Evolutionary conservation across 2,113 vertebrate genomes (phyloP).

Genomic region (Lamprotornis superbus): DNA sequence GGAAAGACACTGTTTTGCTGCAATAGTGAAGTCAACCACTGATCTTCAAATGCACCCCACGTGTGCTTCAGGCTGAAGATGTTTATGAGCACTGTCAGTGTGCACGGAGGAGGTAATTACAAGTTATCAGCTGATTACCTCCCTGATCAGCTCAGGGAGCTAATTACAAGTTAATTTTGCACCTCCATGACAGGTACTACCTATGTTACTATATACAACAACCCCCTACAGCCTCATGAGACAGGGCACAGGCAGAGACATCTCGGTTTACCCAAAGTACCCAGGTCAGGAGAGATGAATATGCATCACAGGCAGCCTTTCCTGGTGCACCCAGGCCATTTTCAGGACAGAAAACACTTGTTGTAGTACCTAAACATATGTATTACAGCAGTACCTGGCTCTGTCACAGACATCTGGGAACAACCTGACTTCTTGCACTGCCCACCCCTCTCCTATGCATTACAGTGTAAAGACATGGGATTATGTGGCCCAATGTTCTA

Average conservation of each 20-base stretch:
- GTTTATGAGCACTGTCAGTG: rapidly evolving
- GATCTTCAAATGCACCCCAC: too few species aligned
- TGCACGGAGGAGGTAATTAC: rapidly evolving
- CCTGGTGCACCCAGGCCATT: background rate
- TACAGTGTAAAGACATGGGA: background rate
- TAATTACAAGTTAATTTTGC: background rate
- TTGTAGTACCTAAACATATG: background rate
- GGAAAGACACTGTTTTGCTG: background rate
- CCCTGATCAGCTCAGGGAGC: background rate
- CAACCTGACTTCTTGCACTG: background rate
- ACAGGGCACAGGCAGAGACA: background rate
- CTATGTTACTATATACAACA: background rate
- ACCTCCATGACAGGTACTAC: rapidly evolving
- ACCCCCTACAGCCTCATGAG: background rate
- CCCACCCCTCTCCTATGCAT: background rate
- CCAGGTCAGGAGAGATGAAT: background rate
- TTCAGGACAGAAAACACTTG: conserved; percentile 16
- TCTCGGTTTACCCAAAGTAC: background rate
- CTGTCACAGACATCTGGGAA: conserved; percentile 1
- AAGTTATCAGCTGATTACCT: too few species aligned
- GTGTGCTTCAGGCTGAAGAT: rapidly evolving
- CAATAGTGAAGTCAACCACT: rapidly evolving
- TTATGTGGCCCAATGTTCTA: background rate
- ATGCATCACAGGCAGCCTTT: background rate
- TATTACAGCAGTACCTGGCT: background rate